A percentile compares a stretch with the other conserved stretches of the same genome.
phyloP scores from a whole-genome alignment of 2,797 vertebrate species.

The Bradypus variegatus region DNA sequence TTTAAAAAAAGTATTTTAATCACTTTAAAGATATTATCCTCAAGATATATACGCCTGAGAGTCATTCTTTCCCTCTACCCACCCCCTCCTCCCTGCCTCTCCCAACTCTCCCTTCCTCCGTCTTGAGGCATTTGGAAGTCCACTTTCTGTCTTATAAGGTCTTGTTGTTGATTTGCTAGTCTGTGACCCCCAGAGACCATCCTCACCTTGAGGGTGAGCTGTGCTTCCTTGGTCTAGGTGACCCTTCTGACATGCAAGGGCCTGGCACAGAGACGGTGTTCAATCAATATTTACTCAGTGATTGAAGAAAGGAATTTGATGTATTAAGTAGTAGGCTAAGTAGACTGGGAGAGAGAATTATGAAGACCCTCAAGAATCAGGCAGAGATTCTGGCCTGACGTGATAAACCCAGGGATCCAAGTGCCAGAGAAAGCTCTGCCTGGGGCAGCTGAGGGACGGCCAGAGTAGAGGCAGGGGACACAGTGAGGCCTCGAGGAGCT shows the following conservation, averaged over 20 bases:
- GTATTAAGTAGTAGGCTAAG: neutral
- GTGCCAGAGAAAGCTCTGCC: neutral
- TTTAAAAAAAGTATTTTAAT: neutral
- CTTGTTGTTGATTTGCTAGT: neutral
- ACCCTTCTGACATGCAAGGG: neutral
- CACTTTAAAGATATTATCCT: neutral
- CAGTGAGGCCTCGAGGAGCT: fast-evolving
- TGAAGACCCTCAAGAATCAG: neutral
- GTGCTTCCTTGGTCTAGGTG: neutral
- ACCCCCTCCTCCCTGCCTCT: neutral
- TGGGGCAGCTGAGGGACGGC: neutral
- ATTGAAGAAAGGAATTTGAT: neutral
- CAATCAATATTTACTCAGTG: neutral
- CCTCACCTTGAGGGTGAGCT: neutral
- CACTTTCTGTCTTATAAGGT: neutral
- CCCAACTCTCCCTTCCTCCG: neutral
- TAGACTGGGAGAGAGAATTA: neutral
- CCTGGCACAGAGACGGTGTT: neutral
- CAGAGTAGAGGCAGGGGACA: neutral
- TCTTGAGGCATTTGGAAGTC: neutral
- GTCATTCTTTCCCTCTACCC: neutral
- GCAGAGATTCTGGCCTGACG: neutral
- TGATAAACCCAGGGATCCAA: neutral
- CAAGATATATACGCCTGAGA: neutral
- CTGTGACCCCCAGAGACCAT: neutral